Percentiles rank a stretch among this genome's conserved stretches.
Conservation (phyloP, 2,888 invertebrate genomes). For the Pachydiplax longipennis region DNA sequence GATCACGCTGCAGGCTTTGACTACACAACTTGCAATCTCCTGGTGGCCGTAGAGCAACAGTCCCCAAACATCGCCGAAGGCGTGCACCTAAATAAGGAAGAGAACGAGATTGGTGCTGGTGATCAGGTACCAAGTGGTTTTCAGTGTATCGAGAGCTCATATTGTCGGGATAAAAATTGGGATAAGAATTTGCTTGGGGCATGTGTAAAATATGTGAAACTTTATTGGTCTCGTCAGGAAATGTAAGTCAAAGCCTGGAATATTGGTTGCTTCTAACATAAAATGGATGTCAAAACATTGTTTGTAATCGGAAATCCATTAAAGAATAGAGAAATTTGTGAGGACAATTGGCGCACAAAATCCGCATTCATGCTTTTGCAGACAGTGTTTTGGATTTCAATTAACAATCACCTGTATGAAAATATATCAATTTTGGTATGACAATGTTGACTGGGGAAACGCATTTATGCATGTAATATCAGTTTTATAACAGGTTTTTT, state of each 20-base stretch:
- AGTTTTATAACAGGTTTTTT: constrained; percentile 4
- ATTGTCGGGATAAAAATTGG: constrained; percentile 7
- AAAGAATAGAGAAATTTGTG: not conserved
- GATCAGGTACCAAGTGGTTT: constrained; percentile 79
- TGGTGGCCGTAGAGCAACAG: constrained; percentile 97
- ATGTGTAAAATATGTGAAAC: constrained; percentile 13
- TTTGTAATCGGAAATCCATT: not conserved
- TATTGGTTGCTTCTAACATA: constrained; percentile 17
- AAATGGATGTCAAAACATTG: not conserved
- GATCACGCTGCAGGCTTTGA: constrained; percentile 82
- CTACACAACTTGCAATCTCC: constrained; percentile 98
- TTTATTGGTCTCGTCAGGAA: constrained; percentile 2
- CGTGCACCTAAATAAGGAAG: constrained; percentile 86
- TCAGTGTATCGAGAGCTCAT: constrained; percentile 36
- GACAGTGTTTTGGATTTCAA: not conserved
- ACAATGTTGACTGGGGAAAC: not conserved
- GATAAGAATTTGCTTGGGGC: constrained; percentile 22
- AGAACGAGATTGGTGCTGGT: constrained; percentile 94
- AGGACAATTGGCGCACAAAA: not conserved
- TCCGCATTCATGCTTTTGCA: not conserved
- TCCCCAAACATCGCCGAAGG: constrained; percentile 95
- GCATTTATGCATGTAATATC: not conserved
- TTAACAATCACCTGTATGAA: not conserved
- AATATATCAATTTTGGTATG: not conserved
- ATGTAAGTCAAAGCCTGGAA: constrained; percentile 36